Conservation (phyloP, 2,888 invertebrate genomes). For the Platycnemis pennipes region DNA sequence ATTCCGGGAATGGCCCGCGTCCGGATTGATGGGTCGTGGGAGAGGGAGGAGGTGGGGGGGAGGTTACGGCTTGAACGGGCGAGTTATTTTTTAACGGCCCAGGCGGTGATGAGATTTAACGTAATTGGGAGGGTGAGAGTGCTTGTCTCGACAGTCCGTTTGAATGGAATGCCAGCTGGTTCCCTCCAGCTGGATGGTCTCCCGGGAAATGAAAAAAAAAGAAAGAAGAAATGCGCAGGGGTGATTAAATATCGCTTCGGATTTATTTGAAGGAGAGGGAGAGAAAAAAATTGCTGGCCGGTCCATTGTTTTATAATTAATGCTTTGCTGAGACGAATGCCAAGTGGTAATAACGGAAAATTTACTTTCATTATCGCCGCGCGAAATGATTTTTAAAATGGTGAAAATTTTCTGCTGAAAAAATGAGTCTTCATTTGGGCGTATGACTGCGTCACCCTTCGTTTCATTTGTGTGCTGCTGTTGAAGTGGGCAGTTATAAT, state of each 20-base stretch:
- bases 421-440: background rate
- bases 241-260: background rate
- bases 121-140: slow-evolving; percentile 10
- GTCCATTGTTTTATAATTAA: background rate
- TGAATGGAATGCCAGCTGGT: background rate
- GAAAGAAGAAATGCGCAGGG: background rate
- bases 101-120: slow-evolving; percentile 37
- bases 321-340: background rate
- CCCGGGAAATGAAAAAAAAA: background rate
- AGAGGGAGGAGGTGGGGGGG: background rate
- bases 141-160: background rate
- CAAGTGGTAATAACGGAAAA: background rate
- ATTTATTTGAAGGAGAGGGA: slow-evolving; percentile 2
- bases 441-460: background rate
- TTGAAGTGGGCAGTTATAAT: no score
- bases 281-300: background rate
- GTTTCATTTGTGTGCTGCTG: no score
- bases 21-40: slow-evolving; percentile 50
- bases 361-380: background rate
- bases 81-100: slow-evolving; percentile 38
- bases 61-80: background rate
- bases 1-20: background rate
- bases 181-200: background rate
- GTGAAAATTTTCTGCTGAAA: background rate
- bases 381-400: background rate